phyloP scores from a whole-genome alignment of 2,797 vertebrate species.

The Enoplosus armatus region DNA sequence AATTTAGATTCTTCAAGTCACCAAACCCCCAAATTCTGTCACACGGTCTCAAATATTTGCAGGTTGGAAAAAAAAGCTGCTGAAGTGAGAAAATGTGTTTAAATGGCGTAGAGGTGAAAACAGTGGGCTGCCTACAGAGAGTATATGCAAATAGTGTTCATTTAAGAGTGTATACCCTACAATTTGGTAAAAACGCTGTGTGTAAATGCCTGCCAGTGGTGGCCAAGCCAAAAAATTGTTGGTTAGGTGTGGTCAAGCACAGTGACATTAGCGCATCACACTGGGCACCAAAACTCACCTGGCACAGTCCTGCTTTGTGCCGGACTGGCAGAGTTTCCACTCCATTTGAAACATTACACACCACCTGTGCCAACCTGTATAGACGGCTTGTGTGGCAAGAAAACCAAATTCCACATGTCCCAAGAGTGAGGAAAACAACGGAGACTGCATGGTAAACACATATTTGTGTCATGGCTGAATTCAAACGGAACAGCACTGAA shows the following conservation, averaged over 20 bases:
- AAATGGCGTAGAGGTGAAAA: neutral
- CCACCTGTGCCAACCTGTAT: constrained; percentile 40
- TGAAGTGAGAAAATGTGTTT: neutral
- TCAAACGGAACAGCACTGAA: neutral
- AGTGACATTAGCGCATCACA: neutral
- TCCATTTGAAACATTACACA: constrained; percentile 47
- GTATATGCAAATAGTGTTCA: neutral
- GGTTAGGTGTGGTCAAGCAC: constrained; percentile 26
- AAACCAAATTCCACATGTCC: constrained; percentile 27
- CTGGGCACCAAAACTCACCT: constrained; percentile 41
- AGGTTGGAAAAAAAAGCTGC: neutral
- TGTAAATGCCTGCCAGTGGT: neutral
- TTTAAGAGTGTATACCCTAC: neutral
- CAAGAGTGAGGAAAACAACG: neutral
- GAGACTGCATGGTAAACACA: neutral
- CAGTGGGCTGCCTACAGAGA: neutral
- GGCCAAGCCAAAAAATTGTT: constrained; percentile 9
- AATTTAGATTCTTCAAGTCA: constrained; percentile 55
- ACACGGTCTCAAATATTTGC: neutral
- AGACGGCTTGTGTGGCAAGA: constrained; percentile 24
- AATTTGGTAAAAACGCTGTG: neutral
- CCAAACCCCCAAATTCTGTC: constrained; percentile 25
- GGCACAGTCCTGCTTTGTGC: constrained; percentile 37
- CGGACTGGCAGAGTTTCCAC: constrained; percentile 55
- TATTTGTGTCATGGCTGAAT: neutral